phyloP scores from a whole-genome alignment of 2,797 vertebrate genomes.

The Anniella stebbinsi region DNA sequence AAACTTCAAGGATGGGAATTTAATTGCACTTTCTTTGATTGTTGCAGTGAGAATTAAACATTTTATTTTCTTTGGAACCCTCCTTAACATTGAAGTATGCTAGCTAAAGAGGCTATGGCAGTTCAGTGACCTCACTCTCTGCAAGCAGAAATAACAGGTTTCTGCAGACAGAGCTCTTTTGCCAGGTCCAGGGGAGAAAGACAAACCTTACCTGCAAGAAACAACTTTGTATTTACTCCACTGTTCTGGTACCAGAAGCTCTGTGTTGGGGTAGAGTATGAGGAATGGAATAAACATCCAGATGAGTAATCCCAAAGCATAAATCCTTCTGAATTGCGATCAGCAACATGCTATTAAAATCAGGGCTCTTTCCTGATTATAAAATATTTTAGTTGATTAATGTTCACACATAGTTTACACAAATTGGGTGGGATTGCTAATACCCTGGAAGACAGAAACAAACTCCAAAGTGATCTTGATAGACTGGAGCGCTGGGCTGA shows the following conservation, averaged over 20 bases:
- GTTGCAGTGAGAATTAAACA: background rate
- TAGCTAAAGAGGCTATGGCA: background rate
- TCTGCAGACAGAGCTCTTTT: background rate
- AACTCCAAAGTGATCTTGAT: too few species aligned
- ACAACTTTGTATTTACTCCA: background rate
- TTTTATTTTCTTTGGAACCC: background rate
- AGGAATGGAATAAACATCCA: background rate
- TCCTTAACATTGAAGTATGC: background rate
- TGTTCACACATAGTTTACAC: too few species aligned
- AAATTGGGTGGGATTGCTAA: too few species aligned
- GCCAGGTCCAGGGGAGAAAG: background rate
- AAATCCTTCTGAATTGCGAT: background rate
- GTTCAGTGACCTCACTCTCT: background rate
- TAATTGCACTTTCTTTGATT: background rate
- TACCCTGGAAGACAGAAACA: too few species aligned
- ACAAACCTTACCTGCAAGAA: background rate
- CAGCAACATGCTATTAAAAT: background rate
- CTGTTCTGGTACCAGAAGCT: background rate
- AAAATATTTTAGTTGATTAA: background rate
- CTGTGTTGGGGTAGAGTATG: too few species aligned
- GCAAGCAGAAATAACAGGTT: background rate
- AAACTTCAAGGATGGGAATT: background rate
- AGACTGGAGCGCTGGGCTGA: too few species aligned
- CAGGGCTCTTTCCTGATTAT: too few species aligned
- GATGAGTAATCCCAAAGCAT: background rate